Evolutionary conservation across 2,888 invertebrate genomes (phyloP).

Genomic region (Chalcosyrphus nemorum): DNA sequence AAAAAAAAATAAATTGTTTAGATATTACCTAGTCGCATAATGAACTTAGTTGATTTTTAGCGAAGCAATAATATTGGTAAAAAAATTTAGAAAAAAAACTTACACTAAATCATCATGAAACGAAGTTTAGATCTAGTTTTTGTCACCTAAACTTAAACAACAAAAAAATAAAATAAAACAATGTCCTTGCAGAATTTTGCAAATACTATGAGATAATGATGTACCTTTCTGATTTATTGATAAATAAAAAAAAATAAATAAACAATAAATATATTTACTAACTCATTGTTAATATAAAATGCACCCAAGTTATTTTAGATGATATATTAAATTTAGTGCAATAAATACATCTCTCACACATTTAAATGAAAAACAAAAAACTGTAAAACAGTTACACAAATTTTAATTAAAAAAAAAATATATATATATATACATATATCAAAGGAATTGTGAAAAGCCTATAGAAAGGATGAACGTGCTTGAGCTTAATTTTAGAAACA

Average conservation of each 20-base stretch:
- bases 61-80: slow-evolving; percentile 40
- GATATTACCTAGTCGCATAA: slow-evolving; percentile 4
- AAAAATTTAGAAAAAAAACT: not conserved
- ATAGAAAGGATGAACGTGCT: not conserved
- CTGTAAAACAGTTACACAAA: slow-evolving; percentile 36
- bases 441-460: not conserved
- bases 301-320: slow-evolving; percentile 44
- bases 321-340: not conserved
- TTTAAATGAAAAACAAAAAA: slow-evolving; percentile 6
- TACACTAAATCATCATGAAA: not conserved
- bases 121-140: slow-evolving; percentile 27
- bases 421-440: not conserved
- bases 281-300: slow-evolving; percentile 55
- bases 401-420: slow-evolving; percentile 23
- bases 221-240: slow-evolving; percentile 38
- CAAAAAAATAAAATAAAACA: not conserved
- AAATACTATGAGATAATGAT: slow-evolving; percentile 32
- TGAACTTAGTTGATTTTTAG: not conserved
- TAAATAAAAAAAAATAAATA: not conserved
- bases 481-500: not conserved
- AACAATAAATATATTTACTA: slow-evolving; percentile 41
- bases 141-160: slow-evolving; percentile 32
- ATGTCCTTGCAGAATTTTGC: slow-evolving; percentile 24
- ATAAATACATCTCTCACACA: not conserved
- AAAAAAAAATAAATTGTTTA: not conserved